A percentile compares a stretch with the other conserved stretches of the same genome.
Evolutionary conservation across 1,140 invertebrate genomes (phyloP).

Genomic region (Bathynomus jamesi): DNA sequence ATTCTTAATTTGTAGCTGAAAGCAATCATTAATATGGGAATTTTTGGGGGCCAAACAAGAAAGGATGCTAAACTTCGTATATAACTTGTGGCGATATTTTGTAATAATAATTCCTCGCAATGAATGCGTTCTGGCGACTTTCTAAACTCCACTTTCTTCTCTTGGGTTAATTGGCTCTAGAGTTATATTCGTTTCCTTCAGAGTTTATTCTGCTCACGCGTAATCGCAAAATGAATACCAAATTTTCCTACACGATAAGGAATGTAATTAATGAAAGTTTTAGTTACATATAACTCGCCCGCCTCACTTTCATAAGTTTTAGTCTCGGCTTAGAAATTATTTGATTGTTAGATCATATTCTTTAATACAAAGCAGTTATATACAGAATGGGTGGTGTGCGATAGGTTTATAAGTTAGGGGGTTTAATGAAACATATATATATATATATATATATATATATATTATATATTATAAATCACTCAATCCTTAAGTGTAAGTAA

Average conservation of each 20-base stretch:
- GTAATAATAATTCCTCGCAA: background rate
- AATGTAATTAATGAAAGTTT: constrained; percentile 2
- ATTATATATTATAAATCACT: background rate
- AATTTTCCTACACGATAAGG: background rate
- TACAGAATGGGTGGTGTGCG: no score
- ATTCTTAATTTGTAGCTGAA: background rate
- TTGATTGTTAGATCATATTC: background rate
- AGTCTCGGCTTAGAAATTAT: background rate
- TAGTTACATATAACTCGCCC: background rate
- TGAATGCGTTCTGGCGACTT: background rate
- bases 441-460: background rate
- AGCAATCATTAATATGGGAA: no score
- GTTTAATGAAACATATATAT: background rate
- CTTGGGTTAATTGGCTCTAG: background rate
- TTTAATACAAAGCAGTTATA: no score
- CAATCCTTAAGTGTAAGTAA: background rate
- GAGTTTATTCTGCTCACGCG: background rate
- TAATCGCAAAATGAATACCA: constrained; percentile 1
- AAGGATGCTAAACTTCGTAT: background rate
- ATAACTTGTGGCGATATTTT: background rate
- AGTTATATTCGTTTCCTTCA: background rate
- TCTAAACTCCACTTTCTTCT: background rate
- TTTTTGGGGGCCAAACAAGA: background rate
- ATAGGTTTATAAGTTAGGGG: background rate
- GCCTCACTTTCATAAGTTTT: background rate